phyloP scores from a whole-genome alignment of 1,140 invertebrate genomes.

The Maconellicoccus hirsutus region DNA sequence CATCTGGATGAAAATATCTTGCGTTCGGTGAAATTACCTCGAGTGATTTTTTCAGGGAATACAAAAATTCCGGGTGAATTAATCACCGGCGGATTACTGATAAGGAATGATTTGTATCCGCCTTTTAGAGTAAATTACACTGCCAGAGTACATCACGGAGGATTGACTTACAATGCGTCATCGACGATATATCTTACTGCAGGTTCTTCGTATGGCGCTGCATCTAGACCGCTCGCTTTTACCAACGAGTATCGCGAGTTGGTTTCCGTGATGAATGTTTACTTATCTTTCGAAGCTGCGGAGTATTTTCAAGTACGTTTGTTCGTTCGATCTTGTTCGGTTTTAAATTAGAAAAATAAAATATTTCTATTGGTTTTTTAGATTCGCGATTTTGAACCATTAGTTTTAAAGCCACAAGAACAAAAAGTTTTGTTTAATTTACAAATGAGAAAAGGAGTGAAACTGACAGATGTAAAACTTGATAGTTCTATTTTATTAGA shows the following conservation, averaged over 20 bases:
- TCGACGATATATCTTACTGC: slow-evolving; percentile 43
- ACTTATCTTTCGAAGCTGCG: slow-evolving; percentile 46
- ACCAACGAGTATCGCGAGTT: slow-evolving; percentile 58
- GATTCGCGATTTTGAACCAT: slow-evolving; percentile 48
- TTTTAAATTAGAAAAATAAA: background rate
- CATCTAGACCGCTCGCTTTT: slow-evolving; percentile 45
- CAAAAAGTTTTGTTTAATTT: slow-evolving; percentile 47
- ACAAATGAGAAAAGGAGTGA: slow-evolving; percentile 40
- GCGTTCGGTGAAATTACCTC: too few species aligned
- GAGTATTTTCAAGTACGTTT: slow-evolving; percentile 45
- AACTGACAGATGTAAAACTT: slow-evolving; percentile 46
- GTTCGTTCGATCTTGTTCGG: too few species aligned
- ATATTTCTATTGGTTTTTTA: slow-evolving; percentile 35
- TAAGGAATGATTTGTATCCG: slow-evolving; percentile 44
- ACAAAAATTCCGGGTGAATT: slow-evolving; percentile 42
- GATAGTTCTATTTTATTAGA: slow-evolving; percentile 51
- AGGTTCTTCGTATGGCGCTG: slow-evolving; percentile 35
- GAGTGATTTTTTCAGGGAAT: slow-evolving; percentile 38
- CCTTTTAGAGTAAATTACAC: slow-evolving; percentile 42
- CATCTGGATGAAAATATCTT: too few species aligned
- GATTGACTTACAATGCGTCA: slow-evolving; percentile 42
- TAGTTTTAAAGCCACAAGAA: slow-evolving; percentile 48
- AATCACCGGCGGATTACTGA: slow-evolving; percentile 51
- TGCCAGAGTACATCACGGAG: slow-evolving; percentile 43
- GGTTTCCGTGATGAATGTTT: slow-evolving; percentile 55